Evolutionary conservation across 2,888 invertebrate genomes (phyloP).

Genomic region (Lasioglossum morio): DNA sequence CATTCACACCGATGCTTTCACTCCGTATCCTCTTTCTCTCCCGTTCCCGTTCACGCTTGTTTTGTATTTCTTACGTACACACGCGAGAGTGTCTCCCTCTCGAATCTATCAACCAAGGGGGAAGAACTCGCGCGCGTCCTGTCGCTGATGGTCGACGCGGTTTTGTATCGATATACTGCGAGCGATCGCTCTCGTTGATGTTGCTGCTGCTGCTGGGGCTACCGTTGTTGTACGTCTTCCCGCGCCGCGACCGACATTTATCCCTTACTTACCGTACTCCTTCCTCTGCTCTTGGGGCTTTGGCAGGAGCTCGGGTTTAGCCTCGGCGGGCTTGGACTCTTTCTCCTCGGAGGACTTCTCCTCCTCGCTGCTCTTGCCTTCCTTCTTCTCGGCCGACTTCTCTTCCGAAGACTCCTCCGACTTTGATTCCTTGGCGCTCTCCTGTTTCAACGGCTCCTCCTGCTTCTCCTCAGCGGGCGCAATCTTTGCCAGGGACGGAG

Average conservation of each 20-base stretch:
- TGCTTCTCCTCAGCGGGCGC: constrained; percentile 44
- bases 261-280: background rate
- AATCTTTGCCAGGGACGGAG: constrained; percentile 57
- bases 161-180: constrained; percentile 65
- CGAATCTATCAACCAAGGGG: constrained; percentile 62
- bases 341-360: constrained; percentile 68
- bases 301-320: constrained; percentile 68
- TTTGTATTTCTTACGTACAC: constrained; percentile 43
- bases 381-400: constrained; percentile 64
- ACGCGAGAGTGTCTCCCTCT: constrained; percentile 51
- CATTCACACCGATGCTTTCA: constrained; percentile 60
- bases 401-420: constrained; percentile 64
- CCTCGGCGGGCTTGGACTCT: constrained; percentile 55
- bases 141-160: constrained; percentile 44
- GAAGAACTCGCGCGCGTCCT: constrained; percentile 62
- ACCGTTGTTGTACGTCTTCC: constrained; percentile 63
- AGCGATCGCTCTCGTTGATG: constrained; percentile 66
- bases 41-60: constrained; percentile 45
- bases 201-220: constrained; percentile 62
- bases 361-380: constrained; percentile 69
- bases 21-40: constrained; percentile 59
- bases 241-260: constrained; percentile 42
- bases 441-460: constrained; percentile 78
- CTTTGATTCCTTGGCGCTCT: constrained; percentile 78
- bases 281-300: constrained; percentile 61